phyloP scores from a whole-genome alignment of 2,797 vertebrate genomes.

The Sciurus carolinensis region DNA sequence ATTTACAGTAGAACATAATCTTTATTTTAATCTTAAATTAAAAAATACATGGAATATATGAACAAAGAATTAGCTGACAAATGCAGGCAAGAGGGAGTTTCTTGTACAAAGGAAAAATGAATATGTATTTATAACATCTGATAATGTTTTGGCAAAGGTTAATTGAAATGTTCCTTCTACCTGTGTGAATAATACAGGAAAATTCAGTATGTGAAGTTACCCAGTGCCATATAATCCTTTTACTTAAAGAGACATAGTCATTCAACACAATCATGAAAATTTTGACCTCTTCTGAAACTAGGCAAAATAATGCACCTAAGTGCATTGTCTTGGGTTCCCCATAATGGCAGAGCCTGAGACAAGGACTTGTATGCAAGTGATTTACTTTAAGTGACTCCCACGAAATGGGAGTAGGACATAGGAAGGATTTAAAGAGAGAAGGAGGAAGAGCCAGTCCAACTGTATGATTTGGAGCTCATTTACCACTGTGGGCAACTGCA shows the following conservation, averaged over 20 bases:
- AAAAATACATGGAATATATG: conserved; percentile 13
- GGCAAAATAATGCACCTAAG: neutral
- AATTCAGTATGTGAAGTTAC: neutral
- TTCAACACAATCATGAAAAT: neutral
- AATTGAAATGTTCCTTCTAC: conserved; percentile 1
- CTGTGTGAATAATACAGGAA: neutral
- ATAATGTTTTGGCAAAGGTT: neutral
- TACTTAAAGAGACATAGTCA: neutral
- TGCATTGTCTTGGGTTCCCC: neutral
- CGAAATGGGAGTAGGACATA: neutral
- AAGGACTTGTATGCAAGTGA: neutral
- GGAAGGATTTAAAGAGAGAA: neutral
- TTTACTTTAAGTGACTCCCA: neutral
- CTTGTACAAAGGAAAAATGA: conserved; percentile 43
- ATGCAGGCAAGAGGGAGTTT: neutral
- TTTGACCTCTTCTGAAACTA: neutral
- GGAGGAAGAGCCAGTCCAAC: neutral
- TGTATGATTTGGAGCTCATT: neutral
- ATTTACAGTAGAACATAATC: conserved; percentile 12
- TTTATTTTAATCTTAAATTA: conserved; percentile 53
- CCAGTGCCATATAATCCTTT: neutral
- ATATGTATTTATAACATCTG: neutral
- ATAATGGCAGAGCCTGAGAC: neutral
- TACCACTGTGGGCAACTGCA: neutral
- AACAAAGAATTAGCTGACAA: neutral